These are phyloP conservation scores for Falcaria lacertinaria DNA, from an alignment of 2,888 invertebrate genomes.

Conservation along the genomic window DNA sequence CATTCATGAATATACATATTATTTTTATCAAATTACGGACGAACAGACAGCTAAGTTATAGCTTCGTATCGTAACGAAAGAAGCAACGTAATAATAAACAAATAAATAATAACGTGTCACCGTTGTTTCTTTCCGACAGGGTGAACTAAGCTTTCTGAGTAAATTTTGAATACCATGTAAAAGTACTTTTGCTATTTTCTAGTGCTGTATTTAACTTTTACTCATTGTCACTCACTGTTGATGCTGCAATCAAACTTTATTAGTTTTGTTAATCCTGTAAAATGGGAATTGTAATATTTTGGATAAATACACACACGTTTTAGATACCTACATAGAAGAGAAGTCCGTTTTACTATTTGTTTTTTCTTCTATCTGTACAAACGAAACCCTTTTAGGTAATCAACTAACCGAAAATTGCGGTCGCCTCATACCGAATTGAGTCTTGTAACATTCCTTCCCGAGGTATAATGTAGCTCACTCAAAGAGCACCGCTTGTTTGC, in stretches of 20 bases:
- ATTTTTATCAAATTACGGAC: slow-evolving; percentile 37
- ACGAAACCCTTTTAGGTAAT: slow-evolving; percentile 20
- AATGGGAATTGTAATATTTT: too few relatives aligned
- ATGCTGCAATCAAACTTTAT: too few relatives aligned
- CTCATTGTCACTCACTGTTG: too few relatives aligned
- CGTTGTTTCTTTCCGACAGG: slow-evolving; percentile 41
- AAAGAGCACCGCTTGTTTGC: slow-evolving; percentile 41
- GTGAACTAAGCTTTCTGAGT: slow-evolving; percentile 15
- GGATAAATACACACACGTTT: too few relatives aligned
- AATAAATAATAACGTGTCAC: slow-evolving; percentile 61
- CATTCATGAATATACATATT: not conserved
- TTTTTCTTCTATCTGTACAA: slow-evolving; percentile 13
- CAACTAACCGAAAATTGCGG: slow-evolving; percentile 26
- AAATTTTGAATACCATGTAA: too few relatives aligned
- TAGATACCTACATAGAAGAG: not conserved
- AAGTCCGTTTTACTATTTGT: not conserved
- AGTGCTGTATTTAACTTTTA: too few relatives aligned
- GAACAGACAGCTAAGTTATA: slow-evolving; percentile 45
- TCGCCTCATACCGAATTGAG: slow-evolving; percentile 21
- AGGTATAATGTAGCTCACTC: slow-evolving; percentile 33
- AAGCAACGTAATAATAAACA: too few relatives aligned
- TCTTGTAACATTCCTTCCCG: slow-evolving; percentile 30
- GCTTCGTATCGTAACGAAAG: too few relatives aligned
- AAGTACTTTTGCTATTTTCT: too few relatives aligned
- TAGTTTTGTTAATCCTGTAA: too few relatives aligned